phyloP scores from a whole-genome alignment of 2,888 invertebrate genomes.

The Hypena proboscidalis region DNA sequence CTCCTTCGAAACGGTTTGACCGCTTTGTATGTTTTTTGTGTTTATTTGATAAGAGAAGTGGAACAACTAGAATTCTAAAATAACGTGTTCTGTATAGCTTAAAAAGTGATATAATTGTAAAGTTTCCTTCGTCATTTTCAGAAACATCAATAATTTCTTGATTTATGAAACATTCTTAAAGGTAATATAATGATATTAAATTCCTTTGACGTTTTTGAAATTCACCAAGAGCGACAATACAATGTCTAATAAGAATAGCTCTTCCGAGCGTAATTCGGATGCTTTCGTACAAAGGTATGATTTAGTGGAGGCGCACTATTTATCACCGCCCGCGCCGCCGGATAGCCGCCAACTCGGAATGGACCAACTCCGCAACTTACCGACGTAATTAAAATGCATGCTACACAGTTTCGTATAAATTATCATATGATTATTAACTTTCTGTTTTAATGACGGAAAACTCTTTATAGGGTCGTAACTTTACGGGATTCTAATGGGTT shows the following conservation, averaged over 20 bases:
- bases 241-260: slow-evolving; percentile 35
- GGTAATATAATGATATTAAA: too few relatives aligned
- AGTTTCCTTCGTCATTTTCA: too few relatives aligned
- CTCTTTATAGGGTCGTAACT: slow-evolving; percentile 47
- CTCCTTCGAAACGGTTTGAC: too few relatives aligned
- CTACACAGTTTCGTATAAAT: slow-evolving; percentile 43
- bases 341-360: slow-evolving; percentile 40
- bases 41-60: too few relatives aligned
- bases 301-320: slow-evolving; percentile 57
- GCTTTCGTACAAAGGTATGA: slow-evolving; percentile 58
- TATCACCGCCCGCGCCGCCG: slow-evolving; percentile 42
- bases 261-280: slow-evolving; percentile 45
- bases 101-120: too few relatives aligned
- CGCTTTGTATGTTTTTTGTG: too few relatives aligned
- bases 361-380: slow-evolving; percentile 49
- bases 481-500: slow-evolving; percentile 46
- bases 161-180: too few relatives aligned
- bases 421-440: slow-evolving; percentile 50
- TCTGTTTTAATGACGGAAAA: slow-evolving; percentile 45
- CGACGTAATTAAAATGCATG: slow-evolving; percentile 54
- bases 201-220: slow-evolving; percentile 39
- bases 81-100: too few relatives aligned
- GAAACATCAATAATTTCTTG: too few relatives aligned
- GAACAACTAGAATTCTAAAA: too few relatives aligned
- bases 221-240: slow-evolving; percentile 39